Conservation (phyloP, 2,113 vertebrate genomes). For the Coptodon rendalli region DNA sequence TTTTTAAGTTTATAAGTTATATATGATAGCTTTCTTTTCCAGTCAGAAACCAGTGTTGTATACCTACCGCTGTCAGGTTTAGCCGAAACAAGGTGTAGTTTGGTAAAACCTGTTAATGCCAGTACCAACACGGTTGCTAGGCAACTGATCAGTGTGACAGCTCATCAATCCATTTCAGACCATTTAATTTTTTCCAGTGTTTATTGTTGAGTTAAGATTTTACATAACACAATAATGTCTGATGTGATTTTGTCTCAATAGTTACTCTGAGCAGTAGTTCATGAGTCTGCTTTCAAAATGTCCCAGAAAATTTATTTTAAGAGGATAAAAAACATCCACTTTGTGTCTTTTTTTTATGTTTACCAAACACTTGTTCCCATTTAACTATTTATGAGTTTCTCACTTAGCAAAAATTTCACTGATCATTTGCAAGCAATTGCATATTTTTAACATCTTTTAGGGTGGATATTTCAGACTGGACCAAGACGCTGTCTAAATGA, state of each 20-base stretch:
- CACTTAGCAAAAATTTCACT: neutral
- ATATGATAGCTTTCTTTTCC: neutral
- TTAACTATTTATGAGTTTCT: neutral
- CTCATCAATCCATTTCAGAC: constrained; percentile 13
- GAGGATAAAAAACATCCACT: neutral
- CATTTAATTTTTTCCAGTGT: neutral
- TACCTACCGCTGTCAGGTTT: neutral
- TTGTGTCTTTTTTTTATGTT: neutral
- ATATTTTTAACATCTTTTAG: neutral
- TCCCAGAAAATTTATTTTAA: neutral
- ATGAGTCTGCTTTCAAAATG: neutral
- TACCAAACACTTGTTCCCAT: neutral
- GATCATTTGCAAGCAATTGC: neutral
- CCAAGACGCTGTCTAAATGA: neutral
- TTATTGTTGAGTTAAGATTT: neutral
- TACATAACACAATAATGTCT: neutral
- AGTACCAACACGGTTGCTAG: constrained; percentile 42
- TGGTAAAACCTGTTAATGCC: constrained; percentile 23
- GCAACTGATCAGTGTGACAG: constrained; percentile 33
- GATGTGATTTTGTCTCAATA: neutral
- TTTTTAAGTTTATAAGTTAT: neutral
- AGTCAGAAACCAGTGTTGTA: neutral
- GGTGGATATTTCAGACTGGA: neutral
- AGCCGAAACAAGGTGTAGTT: neutral
- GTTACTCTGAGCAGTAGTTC: neutral